Evolutionary conservation across 2,888 invertebrate species (phyloP), one percentile per base, ranked within the genome.

Genomic region (Carterocephalus palaemon): DNA sequence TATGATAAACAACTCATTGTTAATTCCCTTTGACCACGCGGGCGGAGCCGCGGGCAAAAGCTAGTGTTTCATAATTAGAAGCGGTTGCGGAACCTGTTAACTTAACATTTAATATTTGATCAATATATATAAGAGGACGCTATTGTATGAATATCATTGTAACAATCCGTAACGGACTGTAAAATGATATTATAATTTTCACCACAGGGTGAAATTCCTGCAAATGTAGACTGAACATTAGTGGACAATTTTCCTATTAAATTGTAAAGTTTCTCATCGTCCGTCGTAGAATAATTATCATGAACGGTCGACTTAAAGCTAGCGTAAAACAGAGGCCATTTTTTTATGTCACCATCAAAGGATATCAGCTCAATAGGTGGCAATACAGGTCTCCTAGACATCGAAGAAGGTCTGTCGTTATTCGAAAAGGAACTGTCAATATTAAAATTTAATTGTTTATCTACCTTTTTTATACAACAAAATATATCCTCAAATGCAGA

Each of bases 51-150:
- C n/a, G n/a, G n/a, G n/a, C n/a, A n/a, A n/a, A n/a, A n/a, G n/a
- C n/a, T n/a, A n/a, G n/a, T n/a, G n/a, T n/a, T n/a, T n/a, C n/a
- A n/a, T n/a, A n/a, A n/a, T n/a, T n/a, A n/a, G n/a, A n/a, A n/a
- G n/a, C n/a, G n/a, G n/a, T n/a, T n/a, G n/a, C n/a, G n/a, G n/a
- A n/a, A n/a, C n/a, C n/a, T n/a, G n/a, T n/a, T n/a, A n/a, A n/a
- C 26, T 26, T 2, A 12, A 4, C 9, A 56, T 61, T 55, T 51
- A 56, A 57, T 50, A 12, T 28, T 16, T 31, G 31, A 16, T 31
- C 31, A 16, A 31, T 16, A 31, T 31, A 31, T 16, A 31, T 31
- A 31, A 16, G 31, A 16, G 8, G 15, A 16, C n/a, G 31, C 31
- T 7, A 31, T 31, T 8, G 16, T 16, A 8, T 15, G 31, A 31